Conservation (phyloP, 2,113 vertebrate genomes). For the Atrichornis clamosus region DNA sequence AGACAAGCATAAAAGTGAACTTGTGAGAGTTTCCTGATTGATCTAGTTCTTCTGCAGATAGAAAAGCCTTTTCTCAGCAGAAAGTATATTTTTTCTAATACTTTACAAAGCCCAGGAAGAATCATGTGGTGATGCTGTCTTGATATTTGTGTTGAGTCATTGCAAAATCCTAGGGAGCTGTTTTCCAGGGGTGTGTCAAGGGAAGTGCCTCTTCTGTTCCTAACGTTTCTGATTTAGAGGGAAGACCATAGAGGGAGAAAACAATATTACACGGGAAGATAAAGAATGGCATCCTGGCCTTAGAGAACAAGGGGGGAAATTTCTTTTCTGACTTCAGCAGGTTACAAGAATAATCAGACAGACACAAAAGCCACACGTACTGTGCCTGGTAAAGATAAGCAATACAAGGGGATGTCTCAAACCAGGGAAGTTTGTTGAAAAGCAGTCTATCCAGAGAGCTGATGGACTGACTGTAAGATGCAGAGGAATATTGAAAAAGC, state of each 20-base stretch:
- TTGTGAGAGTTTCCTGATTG: not conserved
- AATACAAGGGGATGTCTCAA: not conserved
- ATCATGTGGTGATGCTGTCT: not conserved
- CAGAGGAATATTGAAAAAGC: not conserved
- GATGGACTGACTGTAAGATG: not conserved
- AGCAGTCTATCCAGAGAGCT: not conserved
- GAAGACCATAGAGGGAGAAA: not conserved
- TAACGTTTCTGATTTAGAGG: not conserved
- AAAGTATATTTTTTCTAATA: not conserved
- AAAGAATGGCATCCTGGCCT: not conserved
- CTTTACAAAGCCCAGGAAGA: not conserved
- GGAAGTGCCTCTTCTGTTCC: not conserved
- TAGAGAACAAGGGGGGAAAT: not conserved
- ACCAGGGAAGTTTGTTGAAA: not conserved
- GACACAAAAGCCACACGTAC: not conserved
- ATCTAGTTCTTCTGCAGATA: not conserved
- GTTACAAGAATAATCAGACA: not conserved
- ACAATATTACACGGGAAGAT: not conserved
- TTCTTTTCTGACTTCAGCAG: not conserved
- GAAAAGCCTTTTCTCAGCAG: not conserved
- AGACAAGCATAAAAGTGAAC: not conserved
- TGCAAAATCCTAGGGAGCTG: not conserved
- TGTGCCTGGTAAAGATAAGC: not conserved
- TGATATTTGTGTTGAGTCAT: not conserved
- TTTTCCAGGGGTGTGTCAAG: not conserved